Percentiles rank a stretch among this genome's conserved stretches.
These are phyloP conservation scores for Drosophila tani DNA, from an alignment of 1,140 invertebrate species.

Conservation along the genomic window DNA sequence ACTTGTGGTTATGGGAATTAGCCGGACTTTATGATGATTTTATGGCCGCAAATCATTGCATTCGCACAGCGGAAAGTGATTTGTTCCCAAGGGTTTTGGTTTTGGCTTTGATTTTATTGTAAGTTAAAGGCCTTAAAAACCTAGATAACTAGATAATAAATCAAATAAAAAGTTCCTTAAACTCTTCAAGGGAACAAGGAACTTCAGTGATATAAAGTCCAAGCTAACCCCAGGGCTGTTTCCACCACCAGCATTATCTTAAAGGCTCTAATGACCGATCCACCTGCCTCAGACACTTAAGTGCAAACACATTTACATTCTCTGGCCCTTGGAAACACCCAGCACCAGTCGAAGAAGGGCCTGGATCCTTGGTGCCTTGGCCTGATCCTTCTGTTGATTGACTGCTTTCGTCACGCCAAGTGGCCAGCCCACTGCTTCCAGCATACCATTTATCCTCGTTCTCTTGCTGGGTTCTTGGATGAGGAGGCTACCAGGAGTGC, in stretches of 20 bases:
- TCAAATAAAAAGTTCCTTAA: too few species aligned
- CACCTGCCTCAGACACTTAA: constrained; percentile 32
- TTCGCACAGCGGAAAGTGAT: neutral
- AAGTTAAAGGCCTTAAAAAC: neutral
- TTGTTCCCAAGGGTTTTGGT: neutral
- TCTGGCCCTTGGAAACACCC: constrained; percentile 1
- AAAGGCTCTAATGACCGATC: constrained; percentile 21
- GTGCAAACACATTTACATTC: constrained; percentile 25
- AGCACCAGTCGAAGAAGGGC: too few species aligned
- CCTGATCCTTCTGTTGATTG: constrained; percentile 57
- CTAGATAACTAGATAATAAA: too few species aligned
- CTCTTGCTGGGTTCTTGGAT: neutral
- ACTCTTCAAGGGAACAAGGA: neutral
- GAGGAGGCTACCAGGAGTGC: constrained; percentile 25
- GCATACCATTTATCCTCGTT: constrained; percentile 22
- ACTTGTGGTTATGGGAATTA: constrained; percentile 6
- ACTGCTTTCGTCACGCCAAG: constrained; percentile 60
- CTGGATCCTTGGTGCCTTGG: neutral
- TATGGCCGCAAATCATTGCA: constrained; percentile 2
- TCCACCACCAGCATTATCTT: constrained; percentile 1
- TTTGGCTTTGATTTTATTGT: neutral
- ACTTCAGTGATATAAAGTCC: neutral
- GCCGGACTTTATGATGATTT: constrained; percentile 12
- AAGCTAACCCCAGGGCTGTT: neutral
- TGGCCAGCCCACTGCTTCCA: constrained; percentile 35